Evolutionary conservation across 2,797 vertebrate genomes (phyloP).

Genomic region (Microchirus variegatus): DNA sequence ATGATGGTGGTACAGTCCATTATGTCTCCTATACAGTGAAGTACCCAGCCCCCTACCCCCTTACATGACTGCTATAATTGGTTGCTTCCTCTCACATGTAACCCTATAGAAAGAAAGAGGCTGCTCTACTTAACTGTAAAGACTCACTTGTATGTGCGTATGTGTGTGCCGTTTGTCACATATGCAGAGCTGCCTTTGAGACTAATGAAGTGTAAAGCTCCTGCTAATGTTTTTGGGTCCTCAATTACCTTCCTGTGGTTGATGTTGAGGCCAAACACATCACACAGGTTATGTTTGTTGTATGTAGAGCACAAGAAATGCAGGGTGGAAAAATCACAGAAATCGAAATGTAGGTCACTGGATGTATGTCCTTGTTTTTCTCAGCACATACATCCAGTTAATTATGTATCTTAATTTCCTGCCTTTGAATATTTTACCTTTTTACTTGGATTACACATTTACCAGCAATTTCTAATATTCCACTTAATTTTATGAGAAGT

Average conservation of each 20-base stretch:
- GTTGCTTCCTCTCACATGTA: slow-evolving; percentile 74
- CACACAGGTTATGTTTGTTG: slow-evolving; percentile 45
- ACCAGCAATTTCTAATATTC: slow-evolving; percentile 6
- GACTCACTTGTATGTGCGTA: slow-evolving; percentile 51
- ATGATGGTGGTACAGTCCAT: slow-evolving; percentile 66
- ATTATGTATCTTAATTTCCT: not conserved
- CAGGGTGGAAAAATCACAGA: slow-evolving; percentile 10
- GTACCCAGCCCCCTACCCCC: slow-evolving; percentile 34
- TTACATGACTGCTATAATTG: slow-evolving; percentile 67
- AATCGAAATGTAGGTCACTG: slow-evolving; percentile 13
- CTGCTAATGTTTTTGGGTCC: slow-evolving; percentile 46
- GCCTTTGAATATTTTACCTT: not conserved
- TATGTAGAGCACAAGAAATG: slow-evolving; percentile 22
- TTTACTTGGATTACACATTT: not conserved
- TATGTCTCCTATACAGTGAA: slow-evolving; percentile 53
- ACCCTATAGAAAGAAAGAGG: slow-evolving; percentile 70
- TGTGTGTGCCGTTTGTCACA: slow-evolving; percentile 42
- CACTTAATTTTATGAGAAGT: slow-evolving; percentile 9
- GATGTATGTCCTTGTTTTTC: not conserved
- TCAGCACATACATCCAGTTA: not conserved
- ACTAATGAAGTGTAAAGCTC: slow-evolving; percentile 63
- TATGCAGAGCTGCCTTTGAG: slow-evolving; percentile 57
- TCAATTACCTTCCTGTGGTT: slow-evolving; percentile 47
- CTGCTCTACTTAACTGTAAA: slow-evolving; percentile 62
- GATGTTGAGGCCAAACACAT: slow-evolving; percentile 47